A percentile compares a stretch with the other conserved stretches of the same genome.
Conservation (phyloP, 1,140 invertebrate species). For the Rhopalosiphum padi region DNA sequence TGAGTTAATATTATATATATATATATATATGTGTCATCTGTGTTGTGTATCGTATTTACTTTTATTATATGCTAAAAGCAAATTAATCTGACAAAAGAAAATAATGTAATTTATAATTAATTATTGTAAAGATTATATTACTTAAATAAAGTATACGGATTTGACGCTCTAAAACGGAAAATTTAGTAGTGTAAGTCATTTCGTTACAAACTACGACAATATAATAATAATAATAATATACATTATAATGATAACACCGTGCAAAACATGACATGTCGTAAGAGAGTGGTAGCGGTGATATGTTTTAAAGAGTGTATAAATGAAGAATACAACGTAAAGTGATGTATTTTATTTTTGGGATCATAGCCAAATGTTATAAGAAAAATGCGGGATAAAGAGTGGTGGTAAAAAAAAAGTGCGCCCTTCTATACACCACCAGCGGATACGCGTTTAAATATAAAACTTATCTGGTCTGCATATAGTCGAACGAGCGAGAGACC, state of each 20-base stretch:
- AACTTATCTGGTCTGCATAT: constrained; percentile 57
- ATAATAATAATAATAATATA: constrained; percentile 2
- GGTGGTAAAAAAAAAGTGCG: constrained; percentile 1
- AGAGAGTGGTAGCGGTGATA: not conserved
- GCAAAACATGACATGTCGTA: not conserved
- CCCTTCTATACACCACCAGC: not conserved
- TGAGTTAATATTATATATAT: too few relatives aligned
- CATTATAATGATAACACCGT: constrained; percentile 21
- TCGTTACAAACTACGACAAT: too few relatives aligned
- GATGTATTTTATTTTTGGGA: constrained; percentile 53
- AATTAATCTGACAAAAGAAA: too few relatives aligned
- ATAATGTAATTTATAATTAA: too few relatives aligned
- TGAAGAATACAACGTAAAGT: not conserved
- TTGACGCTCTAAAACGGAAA: too few relatives aligned
- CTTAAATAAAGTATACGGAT: too few relatives aligned
- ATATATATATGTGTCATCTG: too few relatives aligned
- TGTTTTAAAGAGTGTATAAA: not conserved
- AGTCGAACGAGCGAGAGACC: constrained; percentile 36
- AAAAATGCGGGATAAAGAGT: not conserved
- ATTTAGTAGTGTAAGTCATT: too few relatives aligned
- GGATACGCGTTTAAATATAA: constrained; percentile 51
- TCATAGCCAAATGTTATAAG: constrained; percentile 28
- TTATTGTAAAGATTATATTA: too few relatives aligned
- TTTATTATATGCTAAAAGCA: too few relatives aligned
- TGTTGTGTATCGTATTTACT: too few relatives aligned